Conservation (phyloP, 2,113 vertebrate species). For the Trematocara marginatum region DNA sequence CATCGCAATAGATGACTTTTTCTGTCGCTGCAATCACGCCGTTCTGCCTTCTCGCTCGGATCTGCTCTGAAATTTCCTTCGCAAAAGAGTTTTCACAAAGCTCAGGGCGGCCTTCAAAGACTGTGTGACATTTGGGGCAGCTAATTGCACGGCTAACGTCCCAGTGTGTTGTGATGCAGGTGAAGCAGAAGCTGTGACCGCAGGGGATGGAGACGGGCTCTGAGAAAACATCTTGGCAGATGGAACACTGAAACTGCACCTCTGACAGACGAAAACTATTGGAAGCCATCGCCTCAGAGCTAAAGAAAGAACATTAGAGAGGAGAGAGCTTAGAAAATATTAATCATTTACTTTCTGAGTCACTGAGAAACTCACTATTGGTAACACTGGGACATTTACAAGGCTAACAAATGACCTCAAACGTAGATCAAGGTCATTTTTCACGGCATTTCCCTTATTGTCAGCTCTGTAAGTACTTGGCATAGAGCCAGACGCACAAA, state of each 20-base stretch:
- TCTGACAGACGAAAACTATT: constrained; percentile 30
- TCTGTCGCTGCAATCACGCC: rapidly evolving
- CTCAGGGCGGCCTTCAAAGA: constrained; percentile 40
- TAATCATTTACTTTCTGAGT: neutral
- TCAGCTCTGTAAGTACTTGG: rapidly evolving
- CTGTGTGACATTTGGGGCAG: constrained; percentile 49
- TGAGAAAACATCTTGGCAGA: constrained; percentile 61
- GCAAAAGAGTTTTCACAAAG: constrained; percentile 60
- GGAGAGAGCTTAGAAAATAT: neutral
- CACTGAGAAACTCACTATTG: neutral
- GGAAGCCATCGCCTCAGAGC: constrained; percentile 42
- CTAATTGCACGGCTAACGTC: neutral
- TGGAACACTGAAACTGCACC: constrained; percentile 57
- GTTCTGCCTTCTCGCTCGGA: constrained; percentile 7
- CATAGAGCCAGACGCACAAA: neutral
- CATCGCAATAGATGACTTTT: constrained; percentile 61
- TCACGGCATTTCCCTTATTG: neutral
- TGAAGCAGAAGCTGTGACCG: constrained; percentile 70
- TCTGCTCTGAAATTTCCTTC: constrained; percentile 58
- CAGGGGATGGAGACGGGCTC: constrained; percentile 67
- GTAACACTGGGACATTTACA: neutral
- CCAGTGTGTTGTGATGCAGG: constrained; percentile 60
- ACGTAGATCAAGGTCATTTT: neutral
- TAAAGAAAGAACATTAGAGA: neutral
- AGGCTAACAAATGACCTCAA: neutral